Conservation (phyloP, 2,888 invertebrate species). For the Leucophenga montana region DNA sequence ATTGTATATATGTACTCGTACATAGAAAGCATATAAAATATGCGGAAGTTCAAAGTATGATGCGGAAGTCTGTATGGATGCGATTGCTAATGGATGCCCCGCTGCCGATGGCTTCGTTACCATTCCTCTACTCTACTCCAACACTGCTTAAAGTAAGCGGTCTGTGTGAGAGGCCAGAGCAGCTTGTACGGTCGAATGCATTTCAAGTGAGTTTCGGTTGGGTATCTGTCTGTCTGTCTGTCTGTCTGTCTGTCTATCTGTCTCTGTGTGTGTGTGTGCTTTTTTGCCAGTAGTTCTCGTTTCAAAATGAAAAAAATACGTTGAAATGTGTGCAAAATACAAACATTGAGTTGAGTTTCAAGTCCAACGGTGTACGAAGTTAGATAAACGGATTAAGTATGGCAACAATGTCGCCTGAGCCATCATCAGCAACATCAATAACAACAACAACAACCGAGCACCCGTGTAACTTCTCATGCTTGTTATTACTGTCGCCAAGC, state of each 20-base stretch:
- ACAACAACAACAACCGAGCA: slow-evolving; percentile 27
- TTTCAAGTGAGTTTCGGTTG: slow-evolving; percentile 43
- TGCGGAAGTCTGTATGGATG: slow-evolving; percentile 67
- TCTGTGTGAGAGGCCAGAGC: slow-evolving; percentile 38
- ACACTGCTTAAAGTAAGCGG: slow-evolving; percentile 1
- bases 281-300: neutral
- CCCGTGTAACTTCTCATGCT: neutral
- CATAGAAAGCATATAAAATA: slow-evolving; percentile 50
- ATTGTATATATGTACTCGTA: slow-evolving; percentile 39
- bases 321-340: slow-evolving; percentile 40
- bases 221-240: neutral
- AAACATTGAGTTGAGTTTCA: slow-evolving; percentile 55
- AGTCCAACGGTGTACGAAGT: slow-evolving; percentile 73
- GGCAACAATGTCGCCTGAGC: slow-evolving; percentile 57
- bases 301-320: slow-evolving; percentile 5
- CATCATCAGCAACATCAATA: slow-evolving; percentile 41
- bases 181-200: slow-evolving; percentile 60
- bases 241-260: neutral
- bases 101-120: slow-evolving; percentile 32
- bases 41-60: slow-evolving; percentile 67
- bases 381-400: slow-evolving; percentile 73
- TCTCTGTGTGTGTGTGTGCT: neutral
- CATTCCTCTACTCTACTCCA: slow-evolving; percentile 14
- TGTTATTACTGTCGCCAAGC: neutral
- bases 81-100: slow-evolving; percentile 68